Evolutionary conservation across 2,888 invertebrate species (phyloP).

Genomic region (Physocephala rufipes): DNA sequence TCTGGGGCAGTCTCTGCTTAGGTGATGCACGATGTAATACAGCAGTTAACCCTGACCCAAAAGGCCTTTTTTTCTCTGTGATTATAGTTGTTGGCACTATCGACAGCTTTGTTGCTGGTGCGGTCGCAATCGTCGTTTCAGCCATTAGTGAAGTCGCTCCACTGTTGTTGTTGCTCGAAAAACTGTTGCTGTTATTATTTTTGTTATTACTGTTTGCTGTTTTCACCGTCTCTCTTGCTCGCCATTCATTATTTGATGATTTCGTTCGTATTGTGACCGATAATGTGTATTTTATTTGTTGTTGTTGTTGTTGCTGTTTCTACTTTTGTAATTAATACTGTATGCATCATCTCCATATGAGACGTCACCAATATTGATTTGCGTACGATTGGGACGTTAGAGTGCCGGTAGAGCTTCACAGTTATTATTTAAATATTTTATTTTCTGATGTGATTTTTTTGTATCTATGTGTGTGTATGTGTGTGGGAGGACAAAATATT

Average conservation of each 20-base stretch:
- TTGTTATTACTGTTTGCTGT: too few species aligned
- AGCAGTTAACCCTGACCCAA: slow-evolving; percentile 66
- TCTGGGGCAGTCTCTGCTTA: not conserved
- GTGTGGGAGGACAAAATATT: too few species aligned
- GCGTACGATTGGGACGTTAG: slow-evolving; percentile 1
- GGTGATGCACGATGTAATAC: slow-evolving; percentile 43
- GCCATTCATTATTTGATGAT: not conserved
- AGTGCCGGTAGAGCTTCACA: not conserved
- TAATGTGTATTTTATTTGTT: slow-evolving; percentile 9
- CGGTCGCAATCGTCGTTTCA: too few species aligned
- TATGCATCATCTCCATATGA: not conserved
- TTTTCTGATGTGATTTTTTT: too few species aligned
- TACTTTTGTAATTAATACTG: not conserved
- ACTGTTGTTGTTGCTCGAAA: too few species aligned
- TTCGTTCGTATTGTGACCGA: not conserved
- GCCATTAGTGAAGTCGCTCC: too few species aligned
- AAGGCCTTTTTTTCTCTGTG: slow-evolving; percentile 33
- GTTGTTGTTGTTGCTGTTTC: slow-evolving; percentile 13
- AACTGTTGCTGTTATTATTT: too few species aligned
- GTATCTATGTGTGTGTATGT: too few species aligned
- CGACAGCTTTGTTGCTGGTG: not conserved
- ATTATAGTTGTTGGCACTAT: not conserved
- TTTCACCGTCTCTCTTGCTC: not conserved
- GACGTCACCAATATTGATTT: not conserved
- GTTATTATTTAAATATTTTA: not conserved